Conservation (phyloP, 2,888 invertebrate genomes). For the Tachystola acroxantha region DNA sequence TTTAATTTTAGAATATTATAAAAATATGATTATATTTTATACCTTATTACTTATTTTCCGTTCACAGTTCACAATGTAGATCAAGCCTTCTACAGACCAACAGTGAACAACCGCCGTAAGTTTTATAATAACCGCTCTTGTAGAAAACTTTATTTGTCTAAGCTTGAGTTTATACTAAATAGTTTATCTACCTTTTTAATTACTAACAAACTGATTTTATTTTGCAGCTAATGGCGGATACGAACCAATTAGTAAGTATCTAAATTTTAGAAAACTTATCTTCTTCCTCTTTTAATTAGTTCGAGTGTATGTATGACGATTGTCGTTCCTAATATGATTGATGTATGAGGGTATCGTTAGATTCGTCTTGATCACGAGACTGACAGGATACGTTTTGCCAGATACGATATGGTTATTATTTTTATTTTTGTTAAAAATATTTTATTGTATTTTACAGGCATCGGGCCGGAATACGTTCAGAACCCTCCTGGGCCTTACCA, state of each 20-base stretch:
- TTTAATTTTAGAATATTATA: not conserved
- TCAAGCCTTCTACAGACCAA: constrained; percentile 16
- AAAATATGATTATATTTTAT: not conserved
- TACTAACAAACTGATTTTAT: not conserved
- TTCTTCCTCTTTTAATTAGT: too few relatives aligned
- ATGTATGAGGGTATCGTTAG: too few relatives aligned
- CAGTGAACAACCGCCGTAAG: constrained; percentile 19
- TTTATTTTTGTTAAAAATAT: constrained; percentile 4
- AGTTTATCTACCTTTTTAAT: not conserved
- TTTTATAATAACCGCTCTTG: too few relatives aligned
- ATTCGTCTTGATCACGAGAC: too few relatives aligned
- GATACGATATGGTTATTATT: too few relatives aligned
- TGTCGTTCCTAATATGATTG: too few relatives aligned
- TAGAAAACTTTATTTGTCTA: not conserved
- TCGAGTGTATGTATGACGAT: too few relatives aligned
- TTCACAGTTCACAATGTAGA: constrained; percentile 12
- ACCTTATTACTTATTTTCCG: not conserved
- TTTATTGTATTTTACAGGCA: constrained; percentile 18
- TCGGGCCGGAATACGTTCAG: constrained; percentile 20
- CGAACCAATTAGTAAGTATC: constrained; percentile 17
- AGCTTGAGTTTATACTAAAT: not conserved
- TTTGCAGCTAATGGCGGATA: constrained; percentile 11
- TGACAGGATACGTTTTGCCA: too few relatives aligned
- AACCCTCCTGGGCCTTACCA: constrained; percentile 7
- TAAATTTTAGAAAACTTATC: too few relatives aligned